phyloP scores from a whole-genome alignment of 2,113 vertebrate species.

The Alectura lathami region DNA sequence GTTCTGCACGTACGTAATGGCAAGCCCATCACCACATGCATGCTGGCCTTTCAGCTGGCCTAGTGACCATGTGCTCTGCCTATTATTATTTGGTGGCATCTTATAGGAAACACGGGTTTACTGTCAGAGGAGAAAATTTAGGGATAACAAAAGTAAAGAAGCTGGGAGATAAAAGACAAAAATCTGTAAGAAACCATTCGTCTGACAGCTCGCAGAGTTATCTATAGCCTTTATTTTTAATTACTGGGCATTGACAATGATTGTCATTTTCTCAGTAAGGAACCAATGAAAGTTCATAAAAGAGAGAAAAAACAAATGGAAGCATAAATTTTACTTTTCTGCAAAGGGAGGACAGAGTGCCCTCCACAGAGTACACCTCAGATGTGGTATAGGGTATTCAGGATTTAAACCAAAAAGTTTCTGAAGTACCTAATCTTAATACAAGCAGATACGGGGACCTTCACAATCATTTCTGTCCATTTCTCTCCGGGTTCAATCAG shows the following conservation, averaged over 20 bases:
- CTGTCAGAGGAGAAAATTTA: neutral
- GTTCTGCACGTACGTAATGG: rapidly evolving
- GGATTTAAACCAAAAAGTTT: neutral
- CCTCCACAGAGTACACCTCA: neutral
- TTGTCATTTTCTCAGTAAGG: neutral
- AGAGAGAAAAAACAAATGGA: neutral
- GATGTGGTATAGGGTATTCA: neutral
- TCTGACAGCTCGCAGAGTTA: neutral
- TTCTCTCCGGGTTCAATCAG: neutral
- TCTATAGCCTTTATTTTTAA: neutral
- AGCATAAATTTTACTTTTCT: neutral
- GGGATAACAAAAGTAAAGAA: neutral
- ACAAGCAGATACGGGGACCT: neutral
- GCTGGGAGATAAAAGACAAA: neutral
- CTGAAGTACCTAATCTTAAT: neutral
- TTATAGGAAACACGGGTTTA: neutral
- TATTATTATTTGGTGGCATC: rapidly evolving
- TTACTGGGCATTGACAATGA: neutral
- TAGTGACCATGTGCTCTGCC: neutral
- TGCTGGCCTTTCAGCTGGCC: neutral
- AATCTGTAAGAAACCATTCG: neutral
- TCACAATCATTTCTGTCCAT: neutral
- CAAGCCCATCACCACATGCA: rapidly evolving
- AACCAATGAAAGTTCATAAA: rapidly evolving
- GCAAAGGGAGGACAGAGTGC: neutral